Evolutionary conservation across 2,113 vertebrate species (phyloP), one percentile per base, ranked within the genome.

Genomic region (Oreochromis tanganicae): DNA sequence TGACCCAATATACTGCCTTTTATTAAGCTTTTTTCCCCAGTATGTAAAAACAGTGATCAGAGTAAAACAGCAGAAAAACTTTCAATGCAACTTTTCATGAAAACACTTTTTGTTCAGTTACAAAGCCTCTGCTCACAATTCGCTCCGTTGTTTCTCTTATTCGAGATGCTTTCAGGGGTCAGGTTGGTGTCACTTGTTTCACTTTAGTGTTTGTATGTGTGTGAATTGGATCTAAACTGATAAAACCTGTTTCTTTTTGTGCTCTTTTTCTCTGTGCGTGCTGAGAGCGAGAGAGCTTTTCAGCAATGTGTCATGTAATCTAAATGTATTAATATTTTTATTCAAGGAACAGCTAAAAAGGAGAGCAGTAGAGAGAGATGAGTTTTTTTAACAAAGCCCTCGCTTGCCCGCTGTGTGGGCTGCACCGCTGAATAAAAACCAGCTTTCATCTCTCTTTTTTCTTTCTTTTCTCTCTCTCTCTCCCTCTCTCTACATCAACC

Each of bases 391-490:
- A 95, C 92, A 95, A 93, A 91, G 90, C 89, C 84, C 88, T 87
- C 48, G 59, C 85, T 84, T 55, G 88, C 59, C 91, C 90, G 50
- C 21, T 93, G 94, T 94, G 94, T 95, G 94, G 94, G 94, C 92
- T 75, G 89, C 87, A 84, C 66, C 41, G 91, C 93, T 92, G 93
- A 91, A 94, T 92, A 93, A 90, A 91, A 95, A 90, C 78, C 91
- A 55, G 91, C 91, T 94, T 94, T 95, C 91, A 95, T 94, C 91
- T 92, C 88, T 78, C 66, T 81, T 75, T 50, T 75, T 48, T 29
- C 46, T 29, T 78, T 75, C 61, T 75, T 48, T 78, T 75, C 27
- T 75, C 43, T 68, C 71, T 88, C 82, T 84, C 55, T 78, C 46
- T n/a, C n/a, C 88, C 81, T 89, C 83, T 80, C 85, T 92, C 82